Evolutionary conservation across 2,797 vertebrate species (phyloP), one percentile per base, ranked within the genome.

Genomic region (Microctenopoma lineatum): DNA sequence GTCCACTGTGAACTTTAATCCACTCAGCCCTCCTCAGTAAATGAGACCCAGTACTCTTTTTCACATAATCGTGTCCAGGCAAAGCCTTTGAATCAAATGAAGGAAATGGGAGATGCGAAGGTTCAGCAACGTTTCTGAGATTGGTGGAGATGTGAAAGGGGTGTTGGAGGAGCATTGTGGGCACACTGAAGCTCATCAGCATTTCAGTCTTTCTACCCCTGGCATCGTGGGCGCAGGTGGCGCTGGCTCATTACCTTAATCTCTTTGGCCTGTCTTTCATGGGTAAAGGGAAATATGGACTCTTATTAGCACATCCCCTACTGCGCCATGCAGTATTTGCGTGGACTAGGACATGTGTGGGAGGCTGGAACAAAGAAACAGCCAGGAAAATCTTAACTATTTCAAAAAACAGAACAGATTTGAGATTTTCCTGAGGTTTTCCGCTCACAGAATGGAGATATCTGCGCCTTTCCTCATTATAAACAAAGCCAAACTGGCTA

Each of bases 191-290:
- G 62, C 81, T 85, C 59, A 70, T 83, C 84, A 70, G 54, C 66
- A 54, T 80, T 62, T 54, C 44, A 26, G 27, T 74, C 66, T 55
- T 61, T 8, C 4, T 60, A 34, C 66, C 73, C 42, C 16, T 65
- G 76, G 47, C 69, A 62, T 65, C 1, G 25, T 66, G 48, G 79
- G 75, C 79, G 83, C 86, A 89, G 84, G 86, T 89, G 90, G 83
- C 69, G 44, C 45, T 5, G 50, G 67, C 69, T 90, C 78, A 85
- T 90, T 87, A 81, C 67, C 81, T 80, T 70, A 77, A 72, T 18
- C 68, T 57, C 76, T 26, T 41, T 38, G 59, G 81, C 56, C 73
- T 45, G 12, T 72, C 42, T 62, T 68, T 77, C 68, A 80, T 41
- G 4, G 47, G 51, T 54, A 59, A 77, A 55, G 54, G 53, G 47